Conservation (phyloP, 2,797 vertebrate genomes). For the Parambassis ranga region DNA sequence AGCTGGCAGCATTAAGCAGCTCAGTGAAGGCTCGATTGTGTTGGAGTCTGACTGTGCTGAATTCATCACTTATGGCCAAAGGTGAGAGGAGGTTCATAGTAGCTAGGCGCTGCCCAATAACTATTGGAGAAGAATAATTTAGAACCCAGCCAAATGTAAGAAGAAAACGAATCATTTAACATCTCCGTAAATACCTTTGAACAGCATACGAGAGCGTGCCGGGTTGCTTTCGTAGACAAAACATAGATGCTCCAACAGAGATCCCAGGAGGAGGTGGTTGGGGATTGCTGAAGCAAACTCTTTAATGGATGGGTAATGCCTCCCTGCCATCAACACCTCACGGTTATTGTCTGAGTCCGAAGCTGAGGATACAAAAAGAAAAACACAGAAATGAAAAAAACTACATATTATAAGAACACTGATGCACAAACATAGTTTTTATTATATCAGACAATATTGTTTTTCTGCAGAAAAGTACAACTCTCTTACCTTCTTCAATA, state of each 20-base stretch:
- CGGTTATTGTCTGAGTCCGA: slow-evolving; percentile 85
- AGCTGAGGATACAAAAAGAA: slow-evolving; percentile 72
- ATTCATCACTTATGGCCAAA: slow-evolving; percentile 93
- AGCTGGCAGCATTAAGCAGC: slow-evolving; percentile 86
- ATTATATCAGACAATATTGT: background rate
- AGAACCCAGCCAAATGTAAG: no score
- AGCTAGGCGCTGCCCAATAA: slow-evolving; percentile 88
- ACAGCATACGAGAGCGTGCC: slow-evolving; percentile 84
- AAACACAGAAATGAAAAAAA: background rate
- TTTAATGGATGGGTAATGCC: slow-evolving; percentile 73
- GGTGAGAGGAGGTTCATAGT: slow-evolving; percentile 92
- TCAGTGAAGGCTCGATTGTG: slow-evolving; percentile 94
- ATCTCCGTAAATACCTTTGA: slow-evolving; percentile 81
- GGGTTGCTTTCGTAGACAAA: slow-evolving; percentile 90
- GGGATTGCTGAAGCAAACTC: slow-evolving; percentile 90
- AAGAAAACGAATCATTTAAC: no score
- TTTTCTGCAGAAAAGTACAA: background rate
- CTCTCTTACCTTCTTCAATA: slow-evolving; percentile 81
- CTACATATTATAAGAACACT: background rate
- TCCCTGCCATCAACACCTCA: slow-evolving; percentile 81
- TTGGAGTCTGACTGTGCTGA: slow-evolving; percentile 92
- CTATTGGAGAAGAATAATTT: slow-evolving; percentile 49
- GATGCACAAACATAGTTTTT: background rate
- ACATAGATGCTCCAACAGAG: slow-evolving; percentile 94
- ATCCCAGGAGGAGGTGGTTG: slow-evolving; percentile 94